Evolutionary conservation across 2,797 vertebrate genomes (phyloP), one percentile per base, ranked within the genome.

Genomic region (Halcyon leucocephala): DNA sequence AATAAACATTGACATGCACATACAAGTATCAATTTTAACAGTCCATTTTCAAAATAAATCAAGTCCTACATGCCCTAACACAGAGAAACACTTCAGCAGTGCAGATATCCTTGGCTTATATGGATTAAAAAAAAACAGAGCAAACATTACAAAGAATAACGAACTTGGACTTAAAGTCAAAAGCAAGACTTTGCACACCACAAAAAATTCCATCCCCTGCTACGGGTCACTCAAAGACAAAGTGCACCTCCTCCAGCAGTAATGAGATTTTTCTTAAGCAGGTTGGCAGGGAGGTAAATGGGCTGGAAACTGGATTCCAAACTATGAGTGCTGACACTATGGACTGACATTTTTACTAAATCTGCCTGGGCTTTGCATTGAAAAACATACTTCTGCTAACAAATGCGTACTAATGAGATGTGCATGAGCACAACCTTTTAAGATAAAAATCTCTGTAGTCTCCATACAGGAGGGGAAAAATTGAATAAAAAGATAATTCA

Each of bases 41-140:
- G 60, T 35, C 31, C 9, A 10, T 85, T 95, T 95, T 52, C 31
- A 66, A 85, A 92, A 82, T 37, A 85, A 95, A 82, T 87, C 21
- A 65, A 85, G 90, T 39, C 48, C 71, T 89, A 52, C n/a, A 8
- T 64, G 55, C 62, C 52, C 52, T 39, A 55, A 93, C 33, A 55
- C 15, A 66, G 1, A 28, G 39, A 70, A 90, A 76, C n/a, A 29
- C 31, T 61, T 46, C 26, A 46, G 60, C 78, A 85, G 10, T 11
- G 6, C 1, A 2, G 31, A 18, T 74, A 37, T 13, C n/a, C n/a
- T 49, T 74, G 41, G 37, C 26, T 89, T 71, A 44, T 4, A 21
- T 2, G 11, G 42, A 80, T 74, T 90, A 92, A 69, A 49, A 67
- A 93, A 48, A 48, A 44, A 5, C 11, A 58, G 52, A 84, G 72